Evolutionary conservation across 1,140 invertebrate genomes (phyloP).

Genomic region (Drosophila tani): DNA sequence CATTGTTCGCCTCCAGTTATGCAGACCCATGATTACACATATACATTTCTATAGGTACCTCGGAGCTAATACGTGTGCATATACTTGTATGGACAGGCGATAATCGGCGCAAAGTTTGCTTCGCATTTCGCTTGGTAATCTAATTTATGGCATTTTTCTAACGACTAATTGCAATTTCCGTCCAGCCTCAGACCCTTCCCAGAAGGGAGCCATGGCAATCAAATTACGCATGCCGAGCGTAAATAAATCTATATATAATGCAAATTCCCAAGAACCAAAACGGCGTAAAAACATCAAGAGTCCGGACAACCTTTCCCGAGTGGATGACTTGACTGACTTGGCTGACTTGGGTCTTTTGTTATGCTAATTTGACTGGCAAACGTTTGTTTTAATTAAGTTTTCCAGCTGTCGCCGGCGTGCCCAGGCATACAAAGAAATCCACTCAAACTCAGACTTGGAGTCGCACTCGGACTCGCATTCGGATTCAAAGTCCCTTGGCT

Average conservation of each 20-base stretch:
- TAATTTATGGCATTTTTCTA: slow-evolving; percentile 80
- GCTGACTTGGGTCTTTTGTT: slow-evolving; percentile 65
- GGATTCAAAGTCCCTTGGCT: slow-evolving; percentile 37
- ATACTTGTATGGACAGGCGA: slow-evolving; percentile 35
- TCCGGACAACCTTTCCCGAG: slow-evolving; percentile 54
- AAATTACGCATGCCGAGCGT: slow-evolving; percentile 72
- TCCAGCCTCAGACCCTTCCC: background rate
- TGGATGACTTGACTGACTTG: slow-evolving; percentile 63
- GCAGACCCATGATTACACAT: slow-evolving; percentile 27
- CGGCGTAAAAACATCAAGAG: slow-evolving; percentile 60
- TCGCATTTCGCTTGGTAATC: slow-evolving; percentile 66
- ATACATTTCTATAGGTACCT: background rate
- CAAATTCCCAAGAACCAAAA: slow-evolving; percentile 55
- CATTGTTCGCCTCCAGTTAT: slow-evolving; percentile 68
- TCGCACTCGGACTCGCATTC: slow-evolving; percentile 27
- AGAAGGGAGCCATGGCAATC: slow-evolving; percentile 43
- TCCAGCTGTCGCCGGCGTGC: slow-evolving; percentile 57
- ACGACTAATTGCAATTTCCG: slow-evolving; percentile 78
- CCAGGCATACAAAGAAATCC: slow-evolving; percentile 61
- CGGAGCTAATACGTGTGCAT: background rate
- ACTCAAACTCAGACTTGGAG: slow-evolving; percentile 41
- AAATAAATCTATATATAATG: slow-evolving; percentile 69
- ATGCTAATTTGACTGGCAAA: slow-evolving; percentile 76
- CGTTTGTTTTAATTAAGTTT: slow-evolving; percentile 81
- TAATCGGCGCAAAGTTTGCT: slow-evolving; percentile 65